These are phyloP conservation scores for Nysson spinosus DNA, from an alignment of 2,888 invertebrate species.

Conservation along the genomic window DNA sequence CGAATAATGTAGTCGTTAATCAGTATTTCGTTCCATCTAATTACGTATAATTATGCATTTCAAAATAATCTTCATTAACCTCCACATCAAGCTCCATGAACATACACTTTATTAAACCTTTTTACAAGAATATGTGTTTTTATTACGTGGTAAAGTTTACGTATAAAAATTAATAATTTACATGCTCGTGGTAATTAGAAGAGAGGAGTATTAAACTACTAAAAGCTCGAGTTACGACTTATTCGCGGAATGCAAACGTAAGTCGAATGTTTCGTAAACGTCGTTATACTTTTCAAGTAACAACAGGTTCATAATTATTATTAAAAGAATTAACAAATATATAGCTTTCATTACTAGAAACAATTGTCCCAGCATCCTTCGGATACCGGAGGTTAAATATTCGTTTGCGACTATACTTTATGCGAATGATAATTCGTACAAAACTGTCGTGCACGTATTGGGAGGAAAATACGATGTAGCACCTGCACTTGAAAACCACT, in stretches of 20 bases:
- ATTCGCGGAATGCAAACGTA: constrained; percentile 27
- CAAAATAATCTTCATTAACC: too few species aligned
- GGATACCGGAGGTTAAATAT: constrained; percentile 3
- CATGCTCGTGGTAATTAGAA: constrained; percentile 41
- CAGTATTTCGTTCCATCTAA: too few species aligned
- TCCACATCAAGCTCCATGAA: too few species aligned
- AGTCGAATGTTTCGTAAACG: constrained; percentile 30
- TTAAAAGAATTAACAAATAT: constrained; percentile 53
- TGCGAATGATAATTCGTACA: constrained; percentile 16
- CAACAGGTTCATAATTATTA: constrained; percentile 45
- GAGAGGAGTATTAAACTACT: constrained; percentile 30
- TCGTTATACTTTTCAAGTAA: constrained; percentile 49
- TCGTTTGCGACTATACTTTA: not conserved
- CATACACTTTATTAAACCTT: constrained; percentile 31
- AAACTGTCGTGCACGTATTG: constrained; percentile 46
- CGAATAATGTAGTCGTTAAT: too few species aligned
- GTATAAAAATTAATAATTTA: constrained; percentile 58
- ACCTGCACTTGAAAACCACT: constrained; percentile 50
- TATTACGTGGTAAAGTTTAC: too few species aligned
- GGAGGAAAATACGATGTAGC: constrained; percentile 45
- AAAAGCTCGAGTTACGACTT: constrained; percentile 49
- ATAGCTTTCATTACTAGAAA: constrained; percentile 39
- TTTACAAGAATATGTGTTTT: constrained; percentile 51
- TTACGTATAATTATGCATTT: too few species aligned
- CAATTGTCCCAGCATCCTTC: constrained; percentile 18